Percentiles rank a stretch among this genome's conserved stretches.
These are phyloP conservation scores for Pelmatolapia mariae DNA, from an alignment of 2,113 vertebrate species.

Conservation along the genomic window DNA sequence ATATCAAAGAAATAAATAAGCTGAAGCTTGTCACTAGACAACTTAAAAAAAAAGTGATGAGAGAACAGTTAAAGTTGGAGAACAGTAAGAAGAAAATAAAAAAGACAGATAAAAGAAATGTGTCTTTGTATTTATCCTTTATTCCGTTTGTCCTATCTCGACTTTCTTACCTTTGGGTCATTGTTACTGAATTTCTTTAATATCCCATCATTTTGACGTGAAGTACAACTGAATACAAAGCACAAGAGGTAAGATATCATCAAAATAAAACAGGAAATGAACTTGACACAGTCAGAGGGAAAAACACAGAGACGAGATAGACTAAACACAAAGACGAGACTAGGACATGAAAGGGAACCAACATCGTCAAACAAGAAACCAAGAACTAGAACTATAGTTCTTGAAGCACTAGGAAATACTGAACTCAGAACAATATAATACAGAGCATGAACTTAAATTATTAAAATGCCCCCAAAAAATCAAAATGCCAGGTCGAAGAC, in stretches of 20 bases:
- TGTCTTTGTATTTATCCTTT: not conserved
- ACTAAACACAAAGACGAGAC: not conserved
- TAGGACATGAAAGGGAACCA: not conserved
- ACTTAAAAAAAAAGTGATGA: not conserved
- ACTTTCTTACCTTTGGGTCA: not conserved
- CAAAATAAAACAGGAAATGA: not conserved
- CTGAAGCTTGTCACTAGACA: not conserved
- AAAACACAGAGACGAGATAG: not conserved
- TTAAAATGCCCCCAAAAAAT: not conserved
- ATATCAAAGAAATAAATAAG: conserved; percentile 35
- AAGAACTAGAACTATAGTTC: not conserved
- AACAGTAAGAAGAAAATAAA: not conserved
- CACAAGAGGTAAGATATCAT: not conserved
- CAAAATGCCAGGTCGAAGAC: not conserved
- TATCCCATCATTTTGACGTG: not conserved
- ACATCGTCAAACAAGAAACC: not conserved
- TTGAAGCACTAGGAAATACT: not conserved
- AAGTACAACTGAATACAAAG: not conserved
- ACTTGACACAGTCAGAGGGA: not conserved
- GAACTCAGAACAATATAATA: not conserved
- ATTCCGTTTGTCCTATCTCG: not conserved
- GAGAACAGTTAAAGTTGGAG: not conserved
- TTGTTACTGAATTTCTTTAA: not conserved
- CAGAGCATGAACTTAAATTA: not conserved
- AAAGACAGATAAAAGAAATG: not conserved